These are phyloP conservation scores for Mamestra brassicae DNA, from an alignment of 2,888 invertebrate species.

Conservation along the genomic window DNA sequence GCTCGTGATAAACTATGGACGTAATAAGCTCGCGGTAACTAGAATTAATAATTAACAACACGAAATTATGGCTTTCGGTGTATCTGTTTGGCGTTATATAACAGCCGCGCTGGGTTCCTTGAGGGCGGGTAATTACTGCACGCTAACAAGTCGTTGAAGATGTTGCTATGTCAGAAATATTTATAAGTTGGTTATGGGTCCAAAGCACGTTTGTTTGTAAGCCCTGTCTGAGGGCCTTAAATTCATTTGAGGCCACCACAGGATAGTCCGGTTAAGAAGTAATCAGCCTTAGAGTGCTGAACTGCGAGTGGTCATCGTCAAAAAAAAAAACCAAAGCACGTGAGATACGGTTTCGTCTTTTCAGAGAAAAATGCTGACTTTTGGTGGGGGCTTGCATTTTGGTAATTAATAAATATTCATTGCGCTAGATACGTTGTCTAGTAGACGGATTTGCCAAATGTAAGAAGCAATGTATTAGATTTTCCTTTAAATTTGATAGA, in stretches of 20 bases:
- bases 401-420: neutral
- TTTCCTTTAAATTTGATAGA: neutral
- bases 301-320: too few relatives aligned
- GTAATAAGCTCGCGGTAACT: constrained; percentile 58
- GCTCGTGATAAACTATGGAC: constrained; percentile 57
- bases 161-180: neutral
- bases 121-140: constrained; percentile 15
- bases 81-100: constrained; percentile 30
- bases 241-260: too few relatives aligned
- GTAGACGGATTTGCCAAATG: neutral
- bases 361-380: neutral
- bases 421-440: neutral
- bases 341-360: neutral
- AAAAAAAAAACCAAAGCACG: neutral
- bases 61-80: constrained; percentile 41
- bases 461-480: neutral
- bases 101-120: constrained; percentile 11
- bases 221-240: too few relatives aligned
- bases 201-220: neutral
- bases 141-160: neutral
- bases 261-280: too few relatives aligned
- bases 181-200: neutral
- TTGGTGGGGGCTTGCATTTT: neutral
- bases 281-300: too few relatives aligned
- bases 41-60: constrained; percentile 63